These are phyloP conservation scores for Phycodurus eques DNA, from an alignment of 2,113 vertebrate genomes.

Conservation along the genomic window DNA sequence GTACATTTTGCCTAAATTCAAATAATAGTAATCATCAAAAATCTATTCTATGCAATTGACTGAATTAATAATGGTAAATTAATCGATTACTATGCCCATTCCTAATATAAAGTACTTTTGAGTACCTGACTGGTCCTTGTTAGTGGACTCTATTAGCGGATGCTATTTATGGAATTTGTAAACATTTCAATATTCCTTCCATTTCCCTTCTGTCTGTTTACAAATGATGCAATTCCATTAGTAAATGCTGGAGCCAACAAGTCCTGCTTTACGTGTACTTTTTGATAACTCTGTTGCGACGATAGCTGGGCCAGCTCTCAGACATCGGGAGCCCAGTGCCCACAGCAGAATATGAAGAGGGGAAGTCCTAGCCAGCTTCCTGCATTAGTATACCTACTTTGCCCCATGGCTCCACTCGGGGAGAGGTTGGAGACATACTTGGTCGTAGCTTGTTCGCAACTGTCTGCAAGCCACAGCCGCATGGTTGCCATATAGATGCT, in stretches of 20 bases:
- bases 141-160: neutral
- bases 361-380: constrained; percentile 51
- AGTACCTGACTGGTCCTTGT: neutral
- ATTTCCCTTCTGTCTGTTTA: neutral
- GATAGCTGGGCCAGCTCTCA: constrained; percentile 52
- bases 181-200: neutral
- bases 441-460: constrained; percentile 24
- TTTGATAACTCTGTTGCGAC: constrained; percentile 51
- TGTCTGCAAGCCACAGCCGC: constrained; percentile 63
- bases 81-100: too few species aligned
- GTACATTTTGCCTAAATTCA: too few species aligned
- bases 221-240: constrained; percentile 6
- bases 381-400: constrained; percentile 66
- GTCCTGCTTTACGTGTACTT: constrained; percentile 29
- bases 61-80: too few species aligned
- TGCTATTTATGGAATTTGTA: neutral
- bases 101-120: neutral
- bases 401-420: constrained; percentile 52
- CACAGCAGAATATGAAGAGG: constrained; percentile 56
- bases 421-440: constrained; percentile 45
- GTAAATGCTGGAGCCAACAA: constrained; percentile 13
- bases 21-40: too few species aligned
- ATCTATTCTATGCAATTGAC: too few species aligned
- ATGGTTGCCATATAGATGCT: constrained; percentile 56
- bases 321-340: constrained; percentile 50